Conservation (phyloP, 2,888 invertebrate genomes). For the Oscheius sp. region DNA sequence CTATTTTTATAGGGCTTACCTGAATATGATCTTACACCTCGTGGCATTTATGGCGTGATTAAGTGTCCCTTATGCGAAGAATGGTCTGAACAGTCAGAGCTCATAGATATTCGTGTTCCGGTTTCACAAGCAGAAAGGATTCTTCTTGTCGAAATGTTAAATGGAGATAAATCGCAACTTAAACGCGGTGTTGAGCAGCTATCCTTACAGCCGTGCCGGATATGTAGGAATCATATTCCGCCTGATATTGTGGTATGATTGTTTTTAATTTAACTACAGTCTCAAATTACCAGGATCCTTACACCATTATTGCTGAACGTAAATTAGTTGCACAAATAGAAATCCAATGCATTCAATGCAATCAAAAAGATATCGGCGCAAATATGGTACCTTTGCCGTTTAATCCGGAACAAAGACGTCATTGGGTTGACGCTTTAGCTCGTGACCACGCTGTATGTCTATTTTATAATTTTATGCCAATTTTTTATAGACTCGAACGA, state of each 20-base stretch:
- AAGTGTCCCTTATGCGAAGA: slow-evolving; percentile 53
- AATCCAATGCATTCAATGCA: slow-evolving; percentile 50
- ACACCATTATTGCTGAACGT: slow-evolving; percentile 50
- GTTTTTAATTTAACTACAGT: neutral
- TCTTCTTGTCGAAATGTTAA: slow-evolving; percentile 32
- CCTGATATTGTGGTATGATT: neutral
- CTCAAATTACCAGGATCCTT: slow-evolving; percentile 36
- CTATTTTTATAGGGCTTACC: slow-evolving; percentile 38
- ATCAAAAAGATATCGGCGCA: slow-evolving; percentile 41
- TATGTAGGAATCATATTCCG: slow-evolving; percentile 35
- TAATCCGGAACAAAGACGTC: slow-evolving; percentile 38
- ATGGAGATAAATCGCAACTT: slow-evolving; percentile 34
- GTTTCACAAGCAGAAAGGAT: slow-evolving; percentile 28
- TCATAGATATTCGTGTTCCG: slow-evolving; percentile 34
- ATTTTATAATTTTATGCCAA: neutral
- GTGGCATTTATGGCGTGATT: slow-evolving; percentile 49
- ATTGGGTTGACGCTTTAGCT: slow-evolving; percentile 53
- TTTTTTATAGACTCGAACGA: slow-evolving; percentile 20
- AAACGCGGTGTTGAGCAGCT: slow-evolving; percentile 39
- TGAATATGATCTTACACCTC: slow-evolving; percentile 49
- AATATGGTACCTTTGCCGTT: slow-evolving; percentile 52
- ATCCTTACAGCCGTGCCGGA: slow-evolving; percentile 25
- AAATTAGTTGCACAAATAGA: slow-evolving; percentile 42
- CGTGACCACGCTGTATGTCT: slow-evolving; percentile 41
- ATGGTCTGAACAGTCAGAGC: slow-evolving; percentile 38